Base-by-base conservation (phyloP, 2,888 invertebrate species). In the Tetropium fuscum region DNA sequence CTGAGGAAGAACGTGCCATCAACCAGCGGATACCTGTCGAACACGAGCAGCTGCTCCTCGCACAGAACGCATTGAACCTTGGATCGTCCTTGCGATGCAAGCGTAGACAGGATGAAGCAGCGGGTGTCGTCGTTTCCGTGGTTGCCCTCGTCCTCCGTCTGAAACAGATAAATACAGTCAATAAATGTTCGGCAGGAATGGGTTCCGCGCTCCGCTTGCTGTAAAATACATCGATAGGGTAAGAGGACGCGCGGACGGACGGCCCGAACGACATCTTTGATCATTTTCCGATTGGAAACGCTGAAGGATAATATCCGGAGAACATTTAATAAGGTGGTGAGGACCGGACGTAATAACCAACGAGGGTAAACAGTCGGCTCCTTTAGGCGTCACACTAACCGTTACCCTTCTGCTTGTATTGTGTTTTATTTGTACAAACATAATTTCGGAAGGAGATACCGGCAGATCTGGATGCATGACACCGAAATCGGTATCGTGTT, bases 1-100 rank as follows among this genome's bases (percentile, higher is more conserved):
- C 97, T 97, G 62, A 98, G 86, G 86, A 98, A 99, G 87, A 99
- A 96, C 25, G 97, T 97, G 56, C 98, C 98, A 81, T 99, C 98
- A 38, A 98, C 92, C 71, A 99, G 86, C 0, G 98, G 98, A 84
- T 98, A 98, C 78, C 97, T 90, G 84, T 98, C 98, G 84, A 95
- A 98, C 59, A 98, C 96, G 68, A 92, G 87, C 87, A 98, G 87
- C 59, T 92, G 89, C 53, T 91, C 91, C 76, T 93, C 91, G 84
- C 98, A 97, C 70, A 93, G 87, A 66, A 95, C 93, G 83, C 93
- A 98, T 55, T 89, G 89, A 36, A 93, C 94, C 74, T 90, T 87
- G 66, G 92, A 90, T 83, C 93, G 92, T 76, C 95, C 94, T 79
- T 95, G 91, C 20, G 94, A 94, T 64, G 97, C 97, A 79, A 98